Conservation (phyloP, 2,888 invertebrate genomes). For the Cephalotes varians region DNA sequence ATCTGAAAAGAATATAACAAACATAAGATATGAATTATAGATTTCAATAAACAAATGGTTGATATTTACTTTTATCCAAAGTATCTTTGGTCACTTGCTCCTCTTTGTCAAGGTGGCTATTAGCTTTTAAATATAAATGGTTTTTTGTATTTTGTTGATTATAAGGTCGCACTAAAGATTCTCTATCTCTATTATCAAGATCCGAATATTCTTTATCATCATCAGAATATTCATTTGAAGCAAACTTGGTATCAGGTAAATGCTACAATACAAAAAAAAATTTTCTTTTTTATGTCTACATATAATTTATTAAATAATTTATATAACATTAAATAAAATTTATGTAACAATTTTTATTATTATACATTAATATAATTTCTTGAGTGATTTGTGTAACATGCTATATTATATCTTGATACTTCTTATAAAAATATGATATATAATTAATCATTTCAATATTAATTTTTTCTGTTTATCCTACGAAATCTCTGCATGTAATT, state of each 20-base stretch:
- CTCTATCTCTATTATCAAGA: conserved; percentile 76
- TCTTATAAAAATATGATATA: too few relatives aligned
- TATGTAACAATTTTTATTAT: background rate
- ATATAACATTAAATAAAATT: background rate
- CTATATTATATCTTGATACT: background rate
- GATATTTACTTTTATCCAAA: conserved; percentile 78
- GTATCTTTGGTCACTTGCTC: conserved; percentile 57
- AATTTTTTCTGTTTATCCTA: background rate
- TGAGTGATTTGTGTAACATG: background rate
- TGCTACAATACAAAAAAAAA: conserved; percentile 54
- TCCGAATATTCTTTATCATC: conserved; percentile 72
- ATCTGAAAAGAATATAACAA: conserved; percentile 54
- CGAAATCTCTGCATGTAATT: conserved; percentile 32
- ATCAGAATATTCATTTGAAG: conserved; percentile 71
- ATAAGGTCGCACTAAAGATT: conserved; percentile 65
- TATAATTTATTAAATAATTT: background rate
- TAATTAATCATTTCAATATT: background rate
- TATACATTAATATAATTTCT: background rate
- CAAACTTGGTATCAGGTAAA: conserved; percentile 72
- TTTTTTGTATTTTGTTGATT: conserved; percentile 59
- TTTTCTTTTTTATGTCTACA: background rate
- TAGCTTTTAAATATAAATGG: conserved; percentile 25
- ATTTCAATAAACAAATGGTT: background rate
- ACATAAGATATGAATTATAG: background rate
- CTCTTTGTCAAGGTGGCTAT: conserved; percentile 40